phyloP scores from a whole-genome alignment of 2,797 vertebrate genomes.

The Lepilemur ruficaudatus region DNA sequence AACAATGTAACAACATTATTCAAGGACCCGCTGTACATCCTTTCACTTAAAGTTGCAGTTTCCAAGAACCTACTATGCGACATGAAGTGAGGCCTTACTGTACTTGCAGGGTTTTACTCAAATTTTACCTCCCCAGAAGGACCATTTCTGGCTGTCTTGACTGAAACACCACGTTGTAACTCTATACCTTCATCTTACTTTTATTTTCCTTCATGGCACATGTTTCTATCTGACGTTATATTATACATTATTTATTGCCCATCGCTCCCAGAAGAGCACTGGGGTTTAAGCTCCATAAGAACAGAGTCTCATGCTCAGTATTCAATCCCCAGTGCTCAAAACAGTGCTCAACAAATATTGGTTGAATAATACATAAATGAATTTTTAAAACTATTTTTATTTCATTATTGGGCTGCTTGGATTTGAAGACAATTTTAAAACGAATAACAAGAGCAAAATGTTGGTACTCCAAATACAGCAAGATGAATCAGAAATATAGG shows the following conservation, averaged over 20 bases:
- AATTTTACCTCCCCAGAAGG: background rate
- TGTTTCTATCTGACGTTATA: background rate
- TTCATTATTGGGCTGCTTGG: background rate
- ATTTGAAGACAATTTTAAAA: slow-evolving; percentile 39
- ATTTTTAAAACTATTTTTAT: background rate
- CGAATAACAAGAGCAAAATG: background rate
- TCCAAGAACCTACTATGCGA: background rate
- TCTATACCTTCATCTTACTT: background rate
- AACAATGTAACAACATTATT: background rate
- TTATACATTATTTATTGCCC: background rate
- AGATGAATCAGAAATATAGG: slow-evolving; percentile 32
- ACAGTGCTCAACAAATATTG: background rate
- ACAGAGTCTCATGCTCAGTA: background rate
- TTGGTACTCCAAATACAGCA: background rate
- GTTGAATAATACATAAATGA: background rate
- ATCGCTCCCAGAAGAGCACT: background rate
- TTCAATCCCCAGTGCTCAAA: background rate
- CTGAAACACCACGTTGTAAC: background rate
- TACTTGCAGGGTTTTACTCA: background rate
- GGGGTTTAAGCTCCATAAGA: background rate
- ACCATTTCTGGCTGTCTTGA: background rate
- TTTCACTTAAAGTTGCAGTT: background rate
- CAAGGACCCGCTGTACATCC: background rate
- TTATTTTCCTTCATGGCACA: background rate
- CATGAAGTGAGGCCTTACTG: background rate